Evolutionary conservation across 2,888 invertebrate genomes (phyloP), one percentile per base, ranked within the genome.

Genomic region (Noctua janthe): DNA sequence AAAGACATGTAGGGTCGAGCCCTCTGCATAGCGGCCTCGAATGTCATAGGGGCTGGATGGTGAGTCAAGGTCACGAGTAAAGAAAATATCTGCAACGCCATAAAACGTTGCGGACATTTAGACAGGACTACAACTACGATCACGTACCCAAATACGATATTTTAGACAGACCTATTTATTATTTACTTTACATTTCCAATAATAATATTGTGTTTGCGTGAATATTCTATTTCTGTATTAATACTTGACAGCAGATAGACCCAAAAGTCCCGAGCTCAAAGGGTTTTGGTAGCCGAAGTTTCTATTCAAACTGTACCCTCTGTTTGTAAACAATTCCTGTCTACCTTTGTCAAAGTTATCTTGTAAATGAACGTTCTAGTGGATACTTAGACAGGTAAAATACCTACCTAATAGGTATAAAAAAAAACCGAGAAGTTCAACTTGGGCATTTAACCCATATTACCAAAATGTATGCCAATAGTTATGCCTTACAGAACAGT

Each of bases 261-360:
- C 72, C 43, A 29, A 70, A 70, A 20, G 23, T 35, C 47, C n/a
- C 23, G 20, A 72, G 23, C 43, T 74, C 74, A 72, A 69, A 72
- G 56, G 51, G 56, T 39, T 54, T 54, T n/a, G 15, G n/a, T 64
- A 29, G 1, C 1, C 43, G 54, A 64, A 73, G 49, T 64, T 70
- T 51, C 79, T 54, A 69, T 74, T 51, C 82, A 56, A 84, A 76
- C 62, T 56, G 69, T 73, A 43, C 51, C 15, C 35, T 73, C 49
- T 83, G 64, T 77, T 49, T 15, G 56, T 73, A 78, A 86, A 87
- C 84, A 87, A 87, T 87, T 71, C 71, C 20, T 76, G 87, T 85
- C 80, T 69, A 83, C 87, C 87, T 76, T 76, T 74, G 71, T 87
- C 85, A 85, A 78, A 73, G 35, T 82, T 47, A 54, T 62, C 17